These are phyloP conservation scores for Hydrocynus forskahlii DNA, from an alignment of 2,797 vertebrate genomes.

Conservation along the genomic window DNA sequence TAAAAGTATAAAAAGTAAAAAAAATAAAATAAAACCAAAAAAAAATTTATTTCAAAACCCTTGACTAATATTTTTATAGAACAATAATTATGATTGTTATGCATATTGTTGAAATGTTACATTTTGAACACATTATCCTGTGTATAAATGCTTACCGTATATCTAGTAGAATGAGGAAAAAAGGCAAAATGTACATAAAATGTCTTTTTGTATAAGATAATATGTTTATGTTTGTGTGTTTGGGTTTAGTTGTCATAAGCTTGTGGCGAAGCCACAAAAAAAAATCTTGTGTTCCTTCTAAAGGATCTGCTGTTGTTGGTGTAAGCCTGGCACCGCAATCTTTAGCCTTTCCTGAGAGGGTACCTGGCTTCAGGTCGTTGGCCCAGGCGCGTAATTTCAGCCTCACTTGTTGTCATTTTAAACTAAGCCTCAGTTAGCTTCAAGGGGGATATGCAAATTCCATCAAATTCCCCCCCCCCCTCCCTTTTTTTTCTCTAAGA, in stretches of 20 bases:
- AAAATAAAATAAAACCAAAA: constrained; percentile 53
- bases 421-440: constrained; percentile 55
- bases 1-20: constrained; percentile 9
- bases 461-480: constrained; percentile 31
- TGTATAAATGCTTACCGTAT: constrained; percentile 69
- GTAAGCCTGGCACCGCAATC: constrained; percentile 33
- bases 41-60: constrained; percentile 59
- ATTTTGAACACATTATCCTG: constrained; percentile 68
- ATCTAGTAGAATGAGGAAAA: constrained; percentile 59
- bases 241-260: constrained; percentile 62
- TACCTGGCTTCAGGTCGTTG: constrained; percentile 24
- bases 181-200: constrained; percentile 65
- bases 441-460: constrained; percentile 66
- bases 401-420: constrained; percentile 54
- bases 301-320: constrained; percentile 53
- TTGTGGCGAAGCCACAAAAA: constrained; percentile 63
- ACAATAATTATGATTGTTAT: constrained; percentile 59
- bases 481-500: constrained; percentile 25
- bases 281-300: constrained; percentile 57
- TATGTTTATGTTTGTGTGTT: constrained; percentile 61
- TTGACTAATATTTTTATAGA: constrained; percentile 62
- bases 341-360: constrained; percentile 44
- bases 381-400: constrained; percentile 45
- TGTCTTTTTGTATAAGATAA: constrained; percentile 62
- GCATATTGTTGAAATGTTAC: constrained; percentile 64